phyloP scores from a whole-genome alignment of 2,113 vertebrate species.

The Symphodus melops region DNA sequence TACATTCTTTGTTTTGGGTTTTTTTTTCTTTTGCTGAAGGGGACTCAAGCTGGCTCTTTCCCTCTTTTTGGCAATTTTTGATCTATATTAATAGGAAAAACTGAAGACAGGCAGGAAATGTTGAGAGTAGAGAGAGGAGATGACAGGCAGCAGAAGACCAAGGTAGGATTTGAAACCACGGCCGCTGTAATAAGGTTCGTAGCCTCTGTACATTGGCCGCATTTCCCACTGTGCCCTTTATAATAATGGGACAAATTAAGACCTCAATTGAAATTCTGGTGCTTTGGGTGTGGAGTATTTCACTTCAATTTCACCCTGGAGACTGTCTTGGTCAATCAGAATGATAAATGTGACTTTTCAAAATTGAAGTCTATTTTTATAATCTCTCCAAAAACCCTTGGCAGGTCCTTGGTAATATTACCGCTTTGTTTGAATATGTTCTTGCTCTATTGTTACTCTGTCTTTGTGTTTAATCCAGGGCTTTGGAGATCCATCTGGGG shows the following conservation, averaged over 20 bases:
- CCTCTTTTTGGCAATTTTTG: background rate
- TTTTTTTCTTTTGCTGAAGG: too few species aligned
- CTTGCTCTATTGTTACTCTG: constrained; percentile 51
- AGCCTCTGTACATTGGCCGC: too few species aligned
- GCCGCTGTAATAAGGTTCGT: too few species aligned
- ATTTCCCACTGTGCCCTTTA: too few species aligned
- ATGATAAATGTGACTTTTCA: constrained; percentile 62
- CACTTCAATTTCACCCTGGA: constrained; percentile 30
- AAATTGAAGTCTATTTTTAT: constrained; percentile 47
- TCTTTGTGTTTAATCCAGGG: constrained; percentile 78
- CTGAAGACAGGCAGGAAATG: too few species aligned
- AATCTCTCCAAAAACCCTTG: constrained; percentile 54
- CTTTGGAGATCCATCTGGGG: constrained; percentile 85
- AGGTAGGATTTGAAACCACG: too few species aligned
- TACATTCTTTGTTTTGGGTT: too few species aligned
- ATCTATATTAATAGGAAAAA: too few species aligned
- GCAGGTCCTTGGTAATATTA: constrained; percentile 47
- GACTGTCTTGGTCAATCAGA: constrained; percentile 39
- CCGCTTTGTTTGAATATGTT: constrained; percentile 40
- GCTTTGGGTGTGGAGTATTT: constrained; percentile 49
- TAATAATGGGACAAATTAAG: constrained; percentile 22
- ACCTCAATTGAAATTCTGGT: constrained; percentile 27
- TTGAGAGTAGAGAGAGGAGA: too few species aligned
- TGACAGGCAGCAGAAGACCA: too few species aligned
- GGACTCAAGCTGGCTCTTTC: too few species aligned